phyloP scores from a whole-genome alignment of 2,888 invertebrate species.

The Lasioglossum pauxillum region DNA sequence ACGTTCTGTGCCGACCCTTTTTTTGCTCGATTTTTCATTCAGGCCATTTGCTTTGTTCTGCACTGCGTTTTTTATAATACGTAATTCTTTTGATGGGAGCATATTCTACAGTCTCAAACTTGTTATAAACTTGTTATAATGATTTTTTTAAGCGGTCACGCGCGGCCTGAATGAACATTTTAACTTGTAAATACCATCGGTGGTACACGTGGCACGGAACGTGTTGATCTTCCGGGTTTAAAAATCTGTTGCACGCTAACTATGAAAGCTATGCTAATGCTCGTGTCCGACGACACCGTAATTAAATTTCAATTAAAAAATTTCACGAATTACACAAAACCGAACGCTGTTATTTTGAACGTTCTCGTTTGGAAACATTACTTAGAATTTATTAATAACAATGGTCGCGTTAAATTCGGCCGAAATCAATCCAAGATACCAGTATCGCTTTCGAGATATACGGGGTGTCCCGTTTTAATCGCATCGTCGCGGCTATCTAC shows the following conservation, averaged over 20 bases:
- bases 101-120: too few relatives aligned
- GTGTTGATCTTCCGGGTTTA: background rate
- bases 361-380: background rate
- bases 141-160: too few relatives aligned
- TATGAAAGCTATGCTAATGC: background rate
- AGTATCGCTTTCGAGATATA: background rate
- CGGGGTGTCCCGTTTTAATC: background rate
- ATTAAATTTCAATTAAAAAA: background rate
- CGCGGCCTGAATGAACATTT: too few relatives aligned
- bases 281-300: too few relatives aligned
- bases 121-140: too few relatives aligned
- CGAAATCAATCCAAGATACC: background rate
- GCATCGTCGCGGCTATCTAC: background rate
- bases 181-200: too few relatives aligned
- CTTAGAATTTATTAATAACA: background rate
- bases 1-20: too few relatives aligned
- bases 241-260: background rate
- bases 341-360: background rate
- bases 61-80: too few relatives aligned
- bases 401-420: background rate
- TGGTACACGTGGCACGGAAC: too few relatives aligned
- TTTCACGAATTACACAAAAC: background rate
- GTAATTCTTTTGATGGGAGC: too few relatives aligned
- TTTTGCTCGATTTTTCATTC: too few relatives aligned
- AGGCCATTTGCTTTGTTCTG: too few relatives aligned